Evolutionary conservation across 2,113 vertebrate species (phyloP).

Genomic region (Aepyceros melampus): DNA sequence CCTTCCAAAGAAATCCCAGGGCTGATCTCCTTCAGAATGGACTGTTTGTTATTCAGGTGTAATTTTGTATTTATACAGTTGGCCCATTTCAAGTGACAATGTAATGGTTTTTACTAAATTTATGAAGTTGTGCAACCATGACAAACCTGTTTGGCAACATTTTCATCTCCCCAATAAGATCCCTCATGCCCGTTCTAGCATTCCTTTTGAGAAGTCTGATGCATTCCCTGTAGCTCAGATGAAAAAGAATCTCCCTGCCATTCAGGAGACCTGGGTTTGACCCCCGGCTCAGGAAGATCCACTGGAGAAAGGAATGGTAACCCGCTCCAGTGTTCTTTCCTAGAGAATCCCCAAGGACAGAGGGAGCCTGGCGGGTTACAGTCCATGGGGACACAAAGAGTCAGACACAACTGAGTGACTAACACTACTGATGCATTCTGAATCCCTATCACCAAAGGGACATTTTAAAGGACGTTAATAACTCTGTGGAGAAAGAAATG

Average conservation of each 20-base stretch:
- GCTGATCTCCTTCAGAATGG: too few relatives aligned
- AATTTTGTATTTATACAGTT: background rate
- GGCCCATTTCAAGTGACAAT: background rate
- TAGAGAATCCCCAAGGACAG: background rate
- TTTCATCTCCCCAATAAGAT: background rate
- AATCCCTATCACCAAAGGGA: background rate
- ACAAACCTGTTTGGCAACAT: conserved; percentile 1
- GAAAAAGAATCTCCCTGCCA: background rate
- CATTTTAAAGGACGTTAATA: conserved; percentile 17
- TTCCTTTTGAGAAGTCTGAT: background rate
- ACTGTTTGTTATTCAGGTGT: background rate
- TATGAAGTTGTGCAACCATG: background rate
- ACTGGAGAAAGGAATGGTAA: background rate
- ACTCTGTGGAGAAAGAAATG: too few relatives aligned
- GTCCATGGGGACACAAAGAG: background rate
- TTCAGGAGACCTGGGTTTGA: background rate
- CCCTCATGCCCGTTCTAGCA: background rate
- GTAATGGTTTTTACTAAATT: conserved; percentile 25
- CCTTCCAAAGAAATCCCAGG: too few relatives aligned
- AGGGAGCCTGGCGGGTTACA: background rate
- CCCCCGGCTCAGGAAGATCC: background rate
- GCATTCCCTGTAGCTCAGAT: background rate
- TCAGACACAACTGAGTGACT: background rate
- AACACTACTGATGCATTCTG: background rate
- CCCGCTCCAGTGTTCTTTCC: background rate